Evolutionary conservation across 2,797 vertebrate genomes (phyloP).

Genomic region (Gallinago nigripennis): DNA sequence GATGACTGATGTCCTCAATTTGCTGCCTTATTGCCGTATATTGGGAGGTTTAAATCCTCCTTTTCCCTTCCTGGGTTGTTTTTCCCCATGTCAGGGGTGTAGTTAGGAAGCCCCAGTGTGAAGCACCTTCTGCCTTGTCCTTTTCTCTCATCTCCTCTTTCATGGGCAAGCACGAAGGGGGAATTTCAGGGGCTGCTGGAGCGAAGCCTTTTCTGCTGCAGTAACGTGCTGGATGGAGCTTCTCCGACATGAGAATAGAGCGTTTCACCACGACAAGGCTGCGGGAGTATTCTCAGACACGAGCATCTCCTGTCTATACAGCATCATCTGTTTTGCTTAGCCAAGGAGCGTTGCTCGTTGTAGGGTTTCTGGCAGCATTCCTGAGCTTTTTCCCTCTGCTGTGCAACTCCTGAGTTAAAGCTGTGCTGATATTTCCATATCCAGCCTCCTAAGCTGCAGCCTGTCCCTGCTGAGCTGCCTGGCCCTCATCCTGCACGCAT

Average conservation of each 20-base stretch:
- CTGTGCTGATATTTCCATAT: accelerated
- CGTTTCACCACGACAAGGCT: not conserved
- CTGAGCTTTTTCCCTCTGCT: accelerated
- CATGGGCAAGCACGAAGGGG: accelerated
- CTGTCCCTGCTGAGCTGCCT: not conserved
- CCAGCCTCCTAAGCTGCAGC: not conserved
- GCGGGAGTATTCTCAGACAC: accelerated
- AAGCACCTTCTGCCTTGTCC: not conserved
- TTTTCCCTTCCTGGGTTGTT: not conserved
- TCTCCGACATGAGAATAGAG: accelerated
- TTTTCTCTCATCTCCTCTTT: not conserved
- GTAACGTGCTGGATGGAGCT: accelerated
- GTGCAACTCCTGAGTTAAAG: not conserved
- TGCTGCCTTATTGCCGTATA: not conserved
- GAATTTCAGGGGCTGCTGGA: not conserved
- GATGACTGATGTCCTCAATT: not conserved
- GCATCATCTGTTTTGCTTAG: not conserved
- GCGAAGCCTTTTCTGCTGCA: not conserved
- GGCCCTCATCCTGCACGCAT: accelerated
- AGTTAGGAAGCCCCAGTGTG: not conserved
- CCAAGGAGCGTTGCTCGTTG: accelerated
- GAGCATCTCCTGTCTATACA: not conserved
- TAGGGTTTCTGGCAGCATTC: not conserved
- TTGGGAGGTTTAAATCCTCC: not conserved
- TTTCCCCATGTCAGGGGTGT: not conserved